Conservation (phyloP, 2,113 vertebrate species). For the Erythrolamprus reginae region DNA sequence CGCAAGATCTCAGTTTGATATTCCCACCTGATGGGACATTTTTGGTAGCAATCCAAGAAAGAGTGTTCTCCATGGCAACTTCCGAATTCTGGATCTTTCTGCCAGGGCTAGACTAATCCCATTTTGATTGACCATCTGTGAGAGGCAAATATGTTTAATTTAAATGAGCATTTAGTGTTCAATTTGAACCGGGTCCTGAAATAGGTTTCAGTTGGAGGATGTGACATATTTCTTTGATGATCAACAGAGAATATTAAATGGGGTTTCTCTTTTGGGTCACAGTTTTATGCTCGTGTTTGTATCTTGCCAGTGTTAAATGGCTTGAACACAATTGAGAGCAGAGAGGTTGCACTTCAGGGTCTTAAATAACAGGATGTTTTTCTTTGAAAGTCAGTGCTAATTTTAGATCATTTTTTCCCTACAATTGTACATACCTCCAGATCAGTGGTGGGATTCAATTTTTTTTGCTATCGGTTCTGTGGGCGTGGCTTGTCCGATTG, state of each 20-base stretch:
- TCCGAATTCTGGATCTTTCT: neutral
- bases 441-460: neutral
- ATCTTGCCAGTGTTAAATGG: neutral
- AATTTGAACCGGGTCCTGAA: neutral
- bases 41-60: neutral
- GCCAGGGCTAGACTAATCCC: neutral
- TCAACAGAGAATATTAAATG: neutral
- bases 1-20: neutral
- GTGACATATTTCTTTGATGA: neutral
- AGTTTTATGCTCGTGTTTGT: neutral
- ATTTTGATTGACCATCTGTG: neutral
- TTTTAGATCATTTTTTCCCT: neutral
- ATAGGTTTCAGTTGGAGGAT: neutral
- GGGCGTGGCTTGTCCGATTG: no score
- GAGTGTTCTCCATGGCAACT: neutral
- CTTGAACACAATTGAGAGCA: neutral
- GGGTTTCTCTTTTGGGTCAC: neutral
- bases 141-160: neutral
- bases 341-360: neutral
- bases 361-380: neutral
- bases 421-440: neutral
- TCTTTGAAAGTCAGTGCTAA: neutral
- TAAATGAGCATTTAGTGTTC: neutral
- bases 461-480: no score
- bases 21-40: neutral